A percentile compares a stretch with the other conserved stretches of the same genome.
phyloP scores from a whole-genome alignment of 1,140 invertebrate genomes.

The Hypsibius dujardini region DNA sequence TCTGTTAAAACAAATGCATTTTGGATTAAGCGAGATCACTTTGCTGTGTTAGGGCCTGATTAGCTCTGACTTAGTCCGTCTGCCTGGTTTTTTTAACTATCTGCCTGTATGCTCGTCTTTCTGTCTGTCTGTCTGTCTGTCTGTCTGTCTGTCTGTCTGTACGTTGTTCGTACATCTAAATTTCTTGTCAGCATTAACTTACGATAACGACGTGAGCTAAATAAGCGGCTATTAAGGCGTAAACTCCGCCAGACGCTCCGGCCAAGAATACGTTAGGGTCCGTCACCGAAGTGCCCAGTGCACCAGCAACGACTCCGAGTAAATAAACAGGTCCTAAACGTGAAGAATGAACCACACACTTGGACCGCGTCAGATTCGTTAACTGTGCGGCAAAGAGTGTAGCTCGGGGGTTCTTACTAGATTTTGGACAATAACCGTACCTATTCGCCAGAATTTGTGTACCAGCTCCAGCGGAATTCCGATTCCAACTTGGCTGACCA shows the following conservation, averaged over 20 bases:
- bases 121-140: too few relatives aligned
- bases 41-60: too few relatives aligned
- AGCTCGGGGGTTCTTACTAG: neutral
- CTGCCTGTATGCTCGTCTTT: too few relatives aligned
- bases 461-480: conserved; percentile 87
- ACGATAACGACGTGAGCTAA: conserved; percentile 82
- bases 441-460: conserved; percentile 75
- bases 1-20: conserved; percentile 39
- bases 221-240: conserved; percentile 82
- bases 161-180: too few relatives aligned
- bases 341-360: conserved; percentile 34
- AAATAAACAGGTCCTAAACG: conserved; percentile 24
- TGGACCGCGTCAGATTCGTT: conserved; percentile 28
- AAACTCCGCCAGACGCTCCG: conserved; percentile 87
- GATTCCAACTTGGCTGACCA: conserved; percentile 72
- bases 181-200: conserved; percentile 23
- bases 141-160: too few relatives aligned
- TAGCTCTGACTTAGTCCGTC: too few relatives aligned
- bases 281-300: conserved; percentile 48
- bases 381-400: neutral
- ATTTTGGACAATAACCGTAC: conserved; percentile 26
- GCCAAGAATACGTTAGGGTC: conserved; percentile 70
- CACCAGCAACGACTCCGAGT: conserved; percentile 34
- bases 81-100: too few relatives aligned
- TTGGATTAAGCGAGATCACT: too few relatives aligned